Percentiles rank a stretch among this genome's conserved stretches.
Conservation (phyloP, 2,888 invertebrate species). For the Petrophora chlorosata region DNA sequence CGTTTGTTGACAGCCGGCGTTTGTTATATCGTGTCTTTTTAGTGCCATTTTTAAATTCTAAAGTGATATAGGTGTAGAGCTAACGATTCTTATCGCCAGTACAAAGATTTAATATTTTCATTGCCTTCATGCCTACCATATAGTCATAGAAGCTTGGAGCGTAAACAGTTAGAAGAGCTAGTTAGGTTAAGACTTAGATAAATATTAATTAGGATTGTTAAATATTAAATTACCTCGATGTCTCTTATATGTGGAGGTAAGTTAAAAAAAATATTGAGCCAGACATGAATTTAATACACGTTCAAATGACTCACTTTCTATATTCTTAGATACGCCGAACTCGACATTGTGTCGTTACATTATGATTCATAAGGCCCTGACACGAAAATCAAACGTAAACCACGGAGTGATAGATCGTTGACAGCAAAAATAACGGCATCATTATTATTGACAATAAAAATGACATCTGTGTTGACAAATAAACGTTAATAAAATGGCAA, state of each 20-base stretch:
- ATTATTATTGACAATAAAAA: slow-evolving; percentile 15
- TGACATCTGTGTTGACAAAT: slow-evolving; percentile 11
- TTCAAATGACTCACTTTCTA: slow-evolving; percentile 36
- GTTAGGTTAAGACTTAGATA: slow-evolving; percentile 48
- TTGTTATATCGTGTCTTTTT: slow-evolving; percentile 76
- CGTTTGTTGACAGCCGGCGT: slow-evolving; percentile 35
- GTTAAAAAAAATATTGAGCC: slow-evolving; percentile 41
- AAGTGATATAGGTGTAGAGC: slow-evolving; percentile 66
- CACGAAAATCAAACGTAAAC: slow-evolving; percentile 36
- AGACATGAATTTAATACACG: slow-evolving; percentile 37
- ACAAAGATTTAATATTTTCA: slow-evolving; percentile 75
- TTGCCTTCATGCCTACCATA: slow-evolving; percentile 76
- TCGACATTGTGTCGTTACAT: slow-evolving; percentile 33
- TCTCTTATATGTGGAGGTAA: slow-evolving; percentile 80
- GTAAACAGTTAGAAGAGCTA: slow-evolving; percentile 68
- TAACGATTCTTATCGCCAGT: slow-evolving; percentile 73
- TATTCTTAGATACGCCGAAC: slow-evolving; percentile 25
- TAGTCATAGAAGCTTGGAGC: slow-evolving; percentile 62
- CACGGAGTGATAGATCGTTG: slow-evolving; percentile 9
- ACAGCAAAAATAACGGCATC: background rate
- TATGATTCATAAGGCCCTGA: slow-evolving; percentile 36
- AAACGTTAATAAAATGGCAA: slow-evolving; percentile 15
- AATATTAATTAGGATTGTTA: slow-evolving; percentile 47
- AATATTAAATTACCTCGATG: slow-evolving; percentile 60
- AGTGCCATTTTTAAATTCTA: slow-evolving; percentile 75